Evolutionary conservation across 2,888 invertebrate species (phyloP), one percentile per base, ranked within the genome.

Genomic region (Cheilosia vulpina): DNA sequence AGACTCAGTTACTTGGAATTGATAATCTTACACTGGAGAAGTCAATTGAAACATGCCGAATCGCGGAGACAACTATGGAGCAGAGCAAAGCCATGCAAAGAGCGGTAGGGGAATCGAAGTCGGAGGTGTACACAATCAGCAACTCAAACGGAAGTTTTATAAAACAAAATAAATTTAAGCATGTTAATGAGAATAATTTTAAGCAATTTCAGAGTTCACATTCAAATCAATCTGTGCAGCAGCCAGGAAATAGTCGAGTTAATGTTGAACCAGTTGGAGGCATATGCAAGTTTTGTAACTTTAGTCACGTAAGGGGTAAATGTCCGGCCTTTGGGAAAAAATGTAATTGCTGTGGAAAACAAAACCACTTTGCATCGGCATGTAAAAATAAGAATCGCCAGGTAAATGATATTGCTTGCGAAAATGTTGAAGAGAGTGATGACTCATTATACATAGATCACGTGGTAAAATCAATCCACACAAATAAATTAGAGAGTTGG

Each of bases 401-500:
- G 27, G 27, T 27, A 27, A 27, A 27, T 27, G 27, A 27, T 27
- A 27, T 27, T 27, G 27, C 27, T 6, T 27, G 27, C 6, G 27
- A 27, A 0, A 27, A 0, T 27, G 6, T 27, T 27, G 27, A 27
- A 27, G 27, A 27, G 27, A 27, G 27, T 27, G 27, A 27, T 6
- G 27, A 27, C 27, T 27, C 6, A 27, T 21, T 21, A 21, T 27
- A 6, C 27, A 27, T 27, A 6, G 27, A 27, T 27, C 58, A 41
- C 45, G 62, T 62, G 5, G n/a, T 27, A n/a, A 17, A 27, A 24
- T 62, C 62, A 62, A 45, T 62, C 45, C 7, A 60, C 7, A n/a
- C 60, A 45, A 60, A 60, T 45, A 60, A 60, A 60, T 60, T 27
- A n/a, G 45, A 45, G 45, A 27, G 24, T 43, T 60, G 60, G 45